These are phyloP conservation scores for Dendrocopos noguchii DNA, from an alignment of 2,113 vertebrate species.

Conservation along the genomic window DNA sequence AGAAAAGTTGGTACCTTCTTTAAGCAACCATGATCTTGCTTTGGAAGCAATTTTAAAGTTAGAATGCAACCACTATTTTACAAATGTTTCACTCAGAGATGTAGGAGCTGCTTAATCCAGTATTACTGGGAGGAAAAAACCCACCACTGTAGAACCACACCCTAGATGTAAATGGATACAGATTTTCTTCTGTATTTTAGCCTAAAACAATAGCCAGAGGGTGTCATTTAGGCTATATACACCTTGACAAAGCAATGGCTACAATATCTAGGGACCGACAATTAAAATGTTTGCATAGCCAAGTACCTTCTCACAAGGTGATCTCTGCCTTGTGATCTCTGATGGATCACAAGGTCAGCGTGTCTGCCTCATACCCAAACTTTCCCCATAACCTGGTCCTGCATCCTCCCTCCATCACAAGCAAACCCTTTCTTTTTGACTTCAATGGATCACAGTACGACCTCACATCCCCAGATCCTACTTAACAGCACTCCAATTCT, in stretches of 20 bases:
- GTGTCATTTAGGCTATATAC: neutral
- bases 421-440: neutral
- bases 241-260: constrained; percentile 28
- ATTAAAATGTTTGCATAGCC: neutral
- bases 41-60: neutral
- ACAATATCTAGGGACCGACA: constrained; percentile 9
- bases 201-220: constrained; percentile 47
- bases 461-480: neutral
- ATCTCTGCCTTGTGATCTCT: too few species aligned
- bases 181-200: constrained; percentile 33
- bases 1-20: neutral
- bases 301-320: neutral
- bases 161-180: constrained; percentile 19
- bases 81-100: neutral
- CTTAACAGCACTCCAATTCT: neutral
- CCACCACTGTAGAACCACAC: constrained; percentile 2
- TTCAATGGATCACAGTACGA: neutral
- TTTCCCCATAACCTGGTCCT: neutral
- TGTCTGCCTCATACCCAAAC: neutral
- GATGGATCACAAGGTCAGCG: neutral
- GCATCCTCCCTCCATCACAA: neutral
- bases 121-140: neutral
- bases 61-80: neutral
- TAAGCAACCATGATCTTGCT: neutral
- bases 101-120: neutral